These are phyloP conservation scores for Rhinopomastus cyanomelas DNA, from an alignment of 2,113 vertebrate species.

Conservation along the genomic window DNA sequence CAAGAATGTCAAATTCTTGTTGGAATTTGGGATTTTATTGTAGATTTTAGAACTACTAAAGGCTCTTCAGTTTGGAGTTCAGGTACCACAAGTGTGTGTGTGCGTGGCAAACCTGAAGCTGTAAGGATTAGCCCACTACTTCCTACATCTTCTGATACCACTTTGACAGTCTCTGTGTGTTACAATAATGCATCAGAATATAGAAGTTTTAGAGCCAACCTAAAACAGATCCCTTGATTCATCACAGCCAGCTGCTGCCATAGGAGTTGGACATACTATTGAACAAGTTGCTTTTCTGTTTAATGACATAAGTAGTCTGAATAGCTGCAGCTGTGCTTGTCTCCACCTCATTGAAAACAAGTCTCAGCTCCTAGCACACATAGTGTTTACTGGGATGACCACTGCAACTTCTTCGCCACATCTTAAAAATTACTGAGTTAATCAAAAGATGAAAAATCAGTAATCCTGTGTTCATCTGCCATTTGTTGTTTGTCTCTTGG, in stretches of 20 bases:
- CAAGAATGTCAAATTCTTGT: background rate
- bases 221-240: background rate
- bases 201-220: background rate
- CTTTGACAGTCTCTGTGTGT: background rate
- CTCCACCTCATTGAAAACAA: background rate
- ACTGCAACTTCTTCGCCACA: background rate
- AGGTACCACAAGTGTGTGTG: fast-evolving
- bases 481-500: background rate
- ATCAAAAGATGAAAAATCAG: background rate
- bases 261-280: background rate
- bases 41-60: background rate
- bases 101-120: background rate
- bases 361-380: background rate
- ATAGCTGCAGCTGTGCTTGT: slow-evolving; percentile 2
- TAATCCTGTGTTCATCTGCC: background rate
- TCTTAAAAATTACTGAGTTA: background rate
- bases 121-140: background rate
- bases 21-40: too few species aligned
- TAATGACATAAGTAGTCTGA: background rate
- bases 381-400: background rate
- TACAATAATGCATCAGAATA: background rate
- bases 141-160: background rate
- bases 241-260: background rate
- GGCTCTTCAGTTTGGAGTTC: background rate
- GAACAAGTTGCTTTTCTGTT: background rate